Percentiles rank a stretch among this genome's conserved stretches.
Conservation (phyloP, 2,797 vertebrate genomes). For the Natrix natrix region DNA sequence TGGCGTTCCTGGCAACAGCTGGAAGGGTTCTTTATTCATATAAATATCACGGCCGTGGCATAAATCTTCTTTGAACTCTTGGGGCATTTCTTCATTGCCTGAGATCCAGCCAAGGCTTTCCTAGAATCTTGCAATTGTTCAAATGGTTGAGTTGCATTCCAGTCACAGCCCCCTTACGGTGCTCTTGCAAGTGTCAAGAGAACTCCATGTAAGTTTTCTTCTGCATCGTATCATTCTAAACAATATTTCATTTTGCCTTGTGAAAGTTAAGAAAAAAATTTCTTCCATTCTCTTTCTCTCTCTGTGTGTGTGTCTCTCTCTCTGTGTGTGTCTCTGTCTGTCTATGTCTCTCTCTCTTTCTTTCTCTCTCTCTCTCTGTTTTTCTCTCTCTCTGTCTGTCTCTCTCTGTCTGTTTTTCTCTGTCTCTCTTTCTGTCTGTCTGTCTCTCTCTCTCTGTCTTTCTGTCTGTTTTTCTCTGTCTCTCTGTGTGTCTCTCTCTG, state of each 20-base stretch:
- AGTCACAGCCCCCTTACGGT: conserved; percentile 55
- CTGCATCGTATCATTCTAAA: conserved; percentile 59
- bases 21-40: conserved; percentile 63
- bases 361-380: background rate
- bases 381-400: background rate
- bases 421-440: rapidly evolving
- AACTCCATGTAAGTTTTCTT: conserved; percentile 32
- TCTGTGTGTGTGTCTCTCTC: background rate
- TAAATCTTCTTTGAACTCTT: conserved; percentile 61
- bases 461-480: too few species aligned
- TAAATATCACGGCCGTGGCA: conserved; percentile 50
- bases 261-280: conserved; percentile 66
- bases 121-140: conserved; percentile 37
- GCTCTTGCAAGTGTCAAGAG: conserved; percentile 43
- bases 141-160: conserved; percentile 48
- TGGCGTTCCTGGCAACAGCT: conserved; percentile 47
- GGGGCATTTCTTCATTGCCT: conserved; percentile 47
- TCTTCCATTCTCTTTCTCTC: conserved; percentile 27
- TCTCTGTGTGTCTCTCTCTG: too few species aligned
- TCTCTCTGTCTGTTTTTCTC: rapidly evolving
- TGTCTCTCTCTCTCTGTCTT: too few species aligned
- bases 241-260: conserved; percentile 64
- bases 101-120: conserved; percentile 40
- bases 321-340: background rate
- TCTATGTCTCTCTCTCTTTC: conserved; percentile 17